A percentile compares a stretch with the other conserved stretches of the same genome.
Conservation (phyloP, 2,888 invertebrate species). For the Drosophila paracracens region DNA sequence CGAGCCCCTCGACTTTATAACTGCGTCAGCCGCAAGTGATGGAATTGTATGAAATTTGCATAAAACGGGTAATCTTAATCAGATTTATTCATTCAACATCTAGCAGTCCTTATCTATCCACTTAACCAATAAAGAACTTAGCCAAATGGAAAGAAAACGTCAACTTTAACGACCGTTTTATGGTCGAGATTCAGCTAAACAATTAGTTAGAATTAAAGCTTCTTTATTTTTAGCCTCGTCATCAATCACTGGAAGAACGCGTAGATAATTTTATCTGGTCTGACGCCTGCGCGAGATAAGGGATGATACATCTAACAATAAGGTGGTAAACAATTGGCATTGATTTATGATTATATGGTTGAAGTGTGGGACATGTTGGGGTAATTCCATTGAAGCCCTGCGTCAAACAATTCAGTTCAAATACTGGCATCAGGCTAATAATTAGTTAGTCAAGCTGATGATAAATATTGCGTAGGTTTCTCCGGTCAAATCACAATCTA, state of each 20-base stretch:
- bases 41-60: not conserved
- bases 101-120: not conserved
- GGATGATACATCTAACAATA: slow-evolving; percentile 14
- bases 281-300: slow-evolving; percentile 49
- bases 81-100: not conserved
- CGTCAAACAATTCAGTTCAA: slow-evolving; percentile 7
- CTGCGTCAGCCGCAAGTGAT: not conserved
- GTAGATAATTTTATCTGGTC: slow-evolving; percentile 33
- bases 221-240: not conserved
- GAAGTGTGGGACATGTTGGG: not conserved
- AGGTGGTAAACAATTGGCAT: not conserved
- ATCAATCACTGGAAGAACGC: slow-evolving; percentile 7
- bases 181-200: slow-evolving; percentile 15
- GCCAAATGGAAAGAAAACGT: not conserved
- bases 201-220: slow-evolving; percentile 33
- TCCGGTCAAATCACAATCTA: slow-evolving; percentile 21
- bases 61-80: not conserved
- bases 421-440: slow-evolving; percentile 23
- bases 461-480: slow-evolving; percentile 36
- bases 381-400: slow-evolving; percentile 16
- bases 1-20: not conserved
- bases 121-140: no score
- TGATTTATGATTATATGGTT: not conserved
- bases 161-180: not conserved
- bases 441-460: slow-evolving; percentile 42